Evolutionary conservation across 1,140 invertebrate species (phyloP).

Genomic region (Sinella curviseta): DNA sequence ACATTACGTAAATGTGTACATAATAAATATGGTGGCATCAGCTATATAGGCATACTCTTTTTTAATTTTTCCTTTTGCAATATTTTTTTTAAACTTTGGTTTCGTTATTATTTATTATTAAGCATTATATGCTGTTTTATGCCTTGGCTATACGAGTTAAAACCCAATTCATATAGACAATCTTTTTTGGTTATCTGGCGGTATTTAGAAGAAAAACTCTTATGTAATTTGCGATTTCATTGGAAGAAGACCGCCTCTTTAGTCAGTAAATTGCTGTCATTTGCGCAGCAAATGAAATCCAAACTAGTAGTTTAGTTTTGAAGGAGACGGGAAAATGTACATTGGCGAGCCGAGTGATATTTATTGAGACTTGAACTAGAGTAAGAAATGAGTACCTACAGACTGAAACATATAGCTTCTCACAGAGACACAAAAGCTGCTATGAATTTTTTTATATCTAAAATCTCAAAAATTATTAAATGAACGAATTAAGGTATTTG

Average conservation of each 20-base stretch:
- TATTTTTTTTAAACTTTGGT: not conserved
- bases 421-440: no score
- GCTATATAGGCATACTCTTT: not conserved
- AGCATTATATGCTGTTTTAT: no score
- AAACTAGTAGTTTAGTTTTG: slow-evolving; percentile 4
- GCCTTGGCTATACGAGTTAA: no score
- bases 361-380: not conserved
- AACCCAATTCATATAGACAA: no score
- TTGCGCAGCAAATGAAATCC: not conserved
- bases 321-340: not conserved
- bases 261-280: slow-evolving; percentile 6
- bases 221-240: slow-evolving; percentile 18
- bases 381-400: no score
- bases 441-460: no score
- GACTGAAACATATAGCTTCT: no score
- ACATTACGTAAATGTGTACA: not conserved
- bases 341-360: no score
- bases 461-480: no score
- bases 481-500: no score
- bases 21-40: not conserved
- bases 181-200: not conserved
- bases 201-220: slow-evolving; percentile 10
- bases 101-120: no score
- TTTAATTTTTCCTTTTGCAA: not conserved
- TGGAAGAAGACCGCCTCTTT: slow-evolving; percentile 14